Evolutionary conservation across 2,888 invertebrate species (phyloP).

Genomic region (Tromatobia lineatoria): DNA sequence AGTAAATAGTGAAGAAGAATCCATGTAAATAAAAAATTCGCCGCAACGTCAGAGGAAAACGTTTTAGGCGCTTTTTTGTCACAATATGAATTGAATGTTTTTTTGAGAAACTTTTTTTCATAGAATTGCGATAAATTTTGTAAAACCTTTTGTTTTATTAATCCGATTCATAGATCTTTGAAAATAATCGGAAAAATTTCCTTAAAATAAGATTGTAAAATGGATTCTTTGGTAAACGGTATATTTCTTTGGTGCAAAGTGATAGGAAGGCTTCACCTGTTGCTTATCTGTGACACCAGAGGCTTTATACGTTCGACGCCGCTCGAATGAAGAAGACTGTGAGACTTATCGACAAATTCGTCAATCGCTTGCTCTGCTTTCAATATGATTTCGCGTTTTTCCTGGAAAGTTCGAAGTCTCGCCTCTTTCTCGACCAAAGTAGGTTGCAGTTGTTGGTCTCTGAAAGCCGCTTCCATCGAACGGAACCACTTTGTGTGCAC

Average conservation of each 20-base stretch:
- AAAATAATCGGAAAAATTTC: background rate
- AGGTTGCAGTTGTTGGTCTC: conserved; percentile 94
- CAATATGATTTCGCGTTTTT: conserved; percentile 91
- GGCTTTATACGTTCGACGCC: conserved; percentile 95
- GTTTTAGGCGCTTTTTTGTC: background rate
- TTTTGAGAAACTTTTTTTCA: background rate
- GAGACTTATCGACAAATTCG: conserved; percentile 95
- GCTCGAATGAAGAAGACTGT: conserved; percentile 93
- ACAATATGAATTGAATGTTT: background rate
- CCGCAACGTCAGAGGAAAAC: background rate
- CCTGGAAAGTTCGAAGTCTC: conserved; percentile 90
- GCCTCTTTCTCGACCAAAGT: conserved; percentile 93
- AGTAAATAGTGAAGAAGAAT: background rate
- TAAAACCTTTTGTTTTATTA: too few species aligned
- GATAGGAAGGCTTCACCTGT: conserved; percentile 86
- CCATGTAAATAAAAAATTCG: background rate
- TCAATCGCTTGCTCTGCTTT: conserved; percentile 95
- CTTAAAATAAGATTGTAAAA: background rate
- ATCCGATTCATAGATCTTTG: background rate
- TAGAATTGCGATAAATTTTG: too few species aligned
- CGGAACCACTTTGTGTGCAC: conserved; percentile 95
- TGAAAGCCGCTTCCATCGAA: conserved; percentile 92
- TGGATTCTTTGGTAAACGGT: background rate
- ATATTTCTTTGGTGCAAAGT: background rate
- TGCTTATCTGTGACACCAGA: conserved; percentile 95